Evolutionary conservation across 2,888 invertebrate genomes (phyloP), one percentile per base, ranked within the genome.

Genomic region (Noctua pronuba): DNA sequence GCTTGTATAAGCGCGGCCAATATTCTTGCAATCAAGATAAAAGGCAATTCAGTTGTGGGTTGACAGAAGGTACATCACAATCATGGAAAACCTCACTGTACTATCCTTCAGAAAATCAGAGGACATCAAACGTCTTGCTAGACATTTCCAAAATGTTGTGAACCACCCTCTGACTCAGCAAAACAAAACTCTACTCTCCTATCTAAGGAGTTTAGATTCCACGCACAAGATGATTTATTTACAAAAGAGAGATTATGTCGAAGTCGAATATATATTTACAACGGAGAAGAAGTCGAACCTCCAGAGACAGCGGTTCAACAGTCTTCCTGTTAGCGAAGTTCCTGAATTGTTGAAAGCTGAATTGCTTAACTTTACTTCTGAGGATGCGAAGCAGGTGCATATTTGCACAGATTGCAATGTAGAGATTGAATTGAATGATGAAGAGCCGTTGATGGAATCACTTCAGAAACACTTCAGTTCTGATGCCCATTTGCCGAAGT

Each of bases 201-300:
- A 96, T 79, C 77, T 96, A 74, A 92, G 85, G 71, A 93, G 92
- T 76, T 84, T 96, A 49, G 92, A 96, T 67, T 92, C 93, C 6
- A 94, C 92, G 73, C 96, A 96, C 88, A 92, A 91, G 62, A 92
- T 88, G 55, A 94, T 95, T 28, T 96, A 94, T 84, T 86, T 93
- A 13, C 94, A 93, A 80, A 94, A 93, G 80, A 93, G 96, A 5
- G 96, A 96, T 2, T 90, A 90, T 6, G 94, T 96, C 0, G 95
- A 96, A 78, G 96, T 96, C 0, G 96, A 96, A 83, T 96, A 96
- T 82, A 96, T 96, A 52, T 96, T 96, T 83, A 95, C 96, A 0
- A 96, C 96, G 5, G 96, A 96, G 81, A 96, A 96, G 86, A 96
- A 96, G 68, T 96, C 95, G 83, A 94, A 93, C 74, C 80, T 96